A percentile compares a stretch with the other conserved stretches of the same genome.
phyloP scores from a whole-genome alignment of 2,888 invertebrate species.

The Zaprionus obscuricornis region DNA sequence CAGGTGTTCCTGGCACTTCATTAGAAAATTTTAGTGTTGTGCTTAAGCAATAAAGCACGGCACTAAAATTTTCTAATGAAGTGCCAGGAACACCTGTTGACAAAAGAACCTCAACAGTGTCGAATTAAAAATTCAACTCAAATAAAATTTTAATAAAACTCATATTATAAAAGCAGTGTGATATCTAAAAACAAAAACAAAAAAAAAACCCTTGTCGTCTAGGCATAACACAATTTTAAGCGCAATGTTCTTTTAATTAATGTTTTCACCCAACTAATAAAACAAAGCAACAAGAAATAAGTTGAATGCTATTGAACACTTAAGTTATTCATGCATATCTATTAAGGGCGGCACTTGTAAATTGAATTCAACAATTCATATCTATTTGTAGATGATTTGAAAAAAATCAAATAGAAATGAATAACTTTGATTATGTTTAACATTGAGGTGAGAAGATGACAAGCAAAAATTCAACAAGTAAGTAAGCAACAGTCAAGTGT shows the following conservation, averaged over 20 bases:
- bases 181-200: not conserved
- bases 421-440: too few relatives aligned
- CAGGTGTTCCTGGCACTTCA: slow-evolving; percentile 70
- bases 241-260: slow-evolving; percentile 31
- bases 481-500: too few relatives aligned
- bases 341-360: slow-evolving; percentile 2
- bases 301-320: slow-evolving; percentile 31
- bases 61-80: slow-evolving; percentile 58
- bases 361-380: slow-evolving; percentile 2
- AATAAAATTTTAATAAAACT: slow-evolving; percentile 59
- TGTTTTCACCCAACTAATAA: not conserved
- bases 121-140: slow-evolving; percentile 38
- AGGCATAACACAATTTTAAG: slow-evolving; percentile 13
- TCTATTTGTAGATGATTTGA: not conserved
- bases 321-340: slow-evolving; percentile 28
- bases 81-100: slow-evolving; percentile 71
- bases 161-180: slow-evolving; percentile 25
- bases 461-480: too few relatives aligned
- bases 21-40: slow-evolving; percentile 47
- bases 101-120: slow-evolving; percentile 33
- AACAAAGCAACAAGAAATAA: not conserved
- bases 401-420: too few relatives aligned
- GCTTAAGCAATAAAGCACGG: slow-evolving; percentile 15
- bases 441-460: too few relatives aligned
- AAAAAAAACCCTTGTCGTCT: too few relatives aligned